phyloP scores from a whole-genome alignment of 2,888 invertebrate genomes.

The Sericinus montela region DNA sequence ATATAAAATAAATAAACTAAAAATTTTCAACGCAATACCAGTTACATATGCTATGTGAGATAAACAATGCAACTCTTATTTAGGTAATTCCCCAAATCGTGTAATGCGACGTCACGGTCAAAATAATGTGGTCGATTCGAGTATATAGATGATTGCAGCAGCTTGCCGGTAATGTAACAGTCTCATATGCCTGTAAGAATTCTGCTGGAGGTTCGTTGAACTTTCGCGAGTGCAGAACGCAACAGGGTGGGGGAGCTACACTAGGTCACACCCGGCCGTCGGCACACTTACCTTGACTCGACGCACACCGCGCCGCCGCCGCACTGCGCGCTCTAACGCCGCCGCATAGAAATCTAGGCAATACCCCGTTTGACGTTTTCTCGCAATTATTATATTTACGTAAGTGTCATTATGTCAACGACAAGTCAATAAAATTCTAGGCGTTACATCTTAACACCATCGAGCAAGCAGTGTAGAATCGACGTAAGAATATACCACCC shows the following conservation, averaged over 20 bases:
- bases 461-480: too few relatives aligned
- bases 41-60: too few relatives aligned
- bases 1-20: too few relatives aligned
- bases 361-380: constrained; percentile 44
- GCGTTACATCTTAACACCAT: too few relatives aligned
- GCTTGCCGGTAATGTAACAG: constrained; percentile 77
- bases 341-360: constrained; percentile 62
- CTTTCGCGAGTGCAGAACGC: constrained; percentile 76
- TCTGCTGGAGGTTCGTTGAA: constrained; percentile 74
- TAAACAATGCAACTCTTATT: too few relatives aligned
- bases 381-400: constrained; percentile 38
- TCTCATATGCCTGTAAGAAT: constrained; percentile 73
- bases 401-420: constrained; percentile 29
- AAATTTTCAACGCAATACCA: too few relatives aligned
- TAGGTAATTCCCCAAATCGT: background rate
- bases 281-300: constrained; percentile 79
- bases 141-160: constrained; percentile 56
- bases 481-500: too few relatives aligned
- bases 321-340: constrained; percentile 41
- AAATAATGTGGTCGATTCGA: constrained; percentile 8
- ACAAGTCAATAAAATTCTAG: constrained; percentile 4
- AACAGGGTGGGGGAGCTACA: constrained; percentile 67
- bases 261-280: constrained; percentile 76
- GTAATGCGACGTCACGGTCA: background rate
- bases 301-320: constrained; percentile 49